Evolutionary conservation across 2,113 vertebrate genomes (phyloP).

Genomic region (Neogale vison): DNA sequence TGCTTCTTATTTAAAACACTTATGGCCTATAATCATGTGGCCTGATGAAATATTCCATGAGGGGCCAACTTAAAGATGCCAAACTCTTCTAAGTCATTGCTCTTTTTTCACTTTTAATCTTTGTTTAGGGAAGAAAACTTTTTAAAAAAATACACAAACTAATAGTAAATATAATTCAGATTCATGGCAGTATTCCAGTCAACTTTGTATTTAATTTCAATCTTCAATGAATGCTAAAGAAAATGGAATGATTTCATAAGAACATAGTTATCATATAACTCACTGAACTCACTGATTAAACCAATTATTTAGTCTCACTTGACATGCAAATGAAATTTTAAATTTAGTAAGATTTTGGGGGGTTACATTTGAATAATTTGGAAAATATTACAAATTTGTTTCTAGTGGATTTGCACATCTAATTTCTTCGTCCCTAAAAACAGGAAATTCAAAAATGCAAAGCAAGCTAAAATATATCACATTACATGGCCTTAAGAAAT

Average conservation of each 20-base stretch:
- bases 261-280: neutral
- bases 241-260: slow-evolving; percentile 22
- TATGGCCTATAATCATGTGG: neutral
- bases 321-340: slow-evolving; percentile 7
- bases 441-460: slow-evolving; percentile 58
- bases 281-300: slow-evolving; percentile 35
- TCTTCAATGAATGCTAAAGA: neutral
- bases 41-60: neutral
- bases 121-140: neutral
- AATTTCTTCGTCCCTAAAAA: slow-evolving; percentile 34
- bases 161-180: neutral
- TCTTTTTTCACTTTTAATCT: neutral
- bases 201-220: neutral
- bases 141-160: neutral
- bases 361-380: slow-evolving; percentile 54
- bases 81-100: neutral
- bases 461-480: slow-evolving; percentile 9
- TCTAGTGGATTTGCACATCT: slow-evolving; percentile 60
- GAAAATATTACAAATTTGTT: slow-evolving; percentile 56
- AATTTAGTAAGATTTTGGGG: slow-evolving; percentile 13
- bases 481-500: slow-evolving; percentile 46
- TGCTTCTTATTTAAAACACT: neutral
- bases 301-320: neutral
- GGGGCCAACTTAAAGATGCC: neutral
- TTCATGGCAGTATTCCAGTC: slow-evolving; percentile 16